These are phyloP conservation scores for Rhagoletis zephyria DNA, from an alignment of 1,140 invertebrate species.

Conservation along the genomic window DNA sequence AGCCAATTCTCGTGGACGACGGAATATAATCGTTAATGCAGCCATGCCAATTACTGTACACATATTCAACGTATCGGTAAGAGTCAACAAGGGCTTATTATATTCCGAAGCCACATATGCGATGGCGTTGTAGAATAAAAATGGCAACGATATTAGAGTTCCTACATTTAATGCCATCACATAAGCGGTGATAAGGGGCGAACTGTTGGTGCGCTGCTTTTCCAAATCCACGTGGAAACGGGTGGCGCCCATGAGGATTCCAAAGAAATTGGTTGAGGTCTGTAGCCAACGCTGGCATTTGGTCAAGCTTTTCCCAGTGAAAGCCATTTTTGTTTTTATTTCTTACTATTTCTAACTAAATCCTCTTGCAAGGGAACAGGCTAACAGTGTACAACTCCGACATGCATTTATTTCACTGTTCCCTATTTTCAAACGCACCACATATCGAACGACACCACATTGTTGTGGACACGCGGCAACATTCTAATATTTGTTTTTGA, in stretches of 20 bases:
- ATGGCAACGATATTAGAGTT: not conserved
- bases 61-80: not conserved
- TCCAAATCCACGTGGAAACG: not conserved
- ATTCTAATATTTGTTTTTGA: too few species aligned
- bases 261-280: not conserved
- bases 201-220: not conserved
- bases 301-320: not conserved
- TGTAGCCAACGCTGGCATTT: not conserved
- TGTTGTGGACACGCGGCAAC: too few species aligned
- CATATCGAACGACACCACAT: too few species aligned
- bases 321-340: not conserved
- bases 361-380: too few species aligned
- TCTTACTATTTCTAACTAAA: too few species aligned
- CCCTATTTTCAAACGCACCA: too few species aligned
- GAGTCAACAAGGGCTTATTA: not conserved
- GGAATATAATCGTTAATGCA: not conserved
- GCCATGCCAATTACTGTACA: not conserved
- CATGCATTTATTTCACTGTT: too few species aligned
- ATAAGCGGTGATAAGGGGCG: not conserved
- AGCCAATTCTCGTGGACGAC: not conserved
- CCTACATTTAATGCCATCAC: not conserved
- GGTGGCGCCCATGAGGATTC: not conserved
- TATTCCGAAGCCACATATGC: not conserved
- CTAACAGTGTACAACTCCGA: too few species aligned
- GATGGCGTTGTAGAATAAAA: not conserved